phyloP scores from a whole-genome alignment of 2,113 vertebrate genomes.

The Hyaena hyaena region DNA sequence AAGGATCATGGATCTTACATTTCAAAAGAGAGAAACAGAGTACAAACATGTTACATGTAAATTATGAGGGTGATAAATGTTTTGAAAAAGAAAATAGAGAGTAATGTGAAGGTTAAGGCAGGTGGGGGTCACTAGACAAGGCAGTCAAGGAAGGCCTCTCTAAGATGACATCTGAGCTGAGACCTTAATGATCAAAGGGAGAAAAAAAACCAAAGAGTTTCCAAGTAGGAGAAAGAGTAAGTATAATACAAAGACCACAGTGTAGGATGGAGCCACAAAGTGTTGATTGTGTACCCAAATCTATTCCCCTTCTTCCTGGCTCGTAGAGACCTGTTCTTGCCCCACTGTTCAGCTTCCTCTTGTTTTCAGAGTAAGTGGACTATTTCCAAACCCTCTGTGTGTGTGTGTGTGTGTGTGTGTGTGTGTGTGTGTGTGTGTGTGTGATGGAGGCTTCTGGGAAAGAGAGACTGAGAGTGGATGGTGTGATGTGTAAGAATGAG shows the following conservation, averaged over 20 bases:
- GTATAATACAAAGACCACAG: neutral
- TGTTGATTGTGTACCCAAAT: neutral
- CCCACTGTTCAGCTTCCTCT: neutral
- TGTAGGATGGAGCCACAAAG: neutral
- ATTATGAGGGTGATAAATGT: neutral
- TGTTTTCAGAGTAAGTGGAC: neutral
- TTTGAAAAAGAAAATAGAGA: slow-evolving; percentile 4
- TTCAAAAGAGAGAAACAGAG: neutral
- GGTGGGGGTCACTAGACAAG: neutral
- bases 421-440: neutral
- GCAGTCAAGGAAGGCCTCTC: neutral
- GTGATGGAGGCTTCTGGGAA: neutral
- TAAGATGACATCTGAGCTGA: neutral
- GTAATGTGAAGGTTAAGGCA: neutral
- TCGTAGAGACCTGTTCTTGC: neutral
- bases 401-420: neutral
- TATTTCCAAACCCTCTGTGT: neutral
- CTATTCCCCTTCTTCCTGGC: neutral
- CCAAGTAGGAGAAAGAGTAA: neutral
- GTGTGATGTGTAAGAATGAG: neutral
- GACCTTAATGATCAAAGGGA: neutral
- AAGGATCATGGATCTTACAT: neutral
- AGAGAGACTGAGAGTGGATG: neutral
- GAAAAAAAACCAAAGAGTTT: neutral
- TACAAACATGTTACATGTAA: neutral